Evolutionary conservation across 1,140 invertebrate species (phyloP), one percentile per base, ranked within the genome.

Genomic region (Oncopodura yosiiana): DNA sequence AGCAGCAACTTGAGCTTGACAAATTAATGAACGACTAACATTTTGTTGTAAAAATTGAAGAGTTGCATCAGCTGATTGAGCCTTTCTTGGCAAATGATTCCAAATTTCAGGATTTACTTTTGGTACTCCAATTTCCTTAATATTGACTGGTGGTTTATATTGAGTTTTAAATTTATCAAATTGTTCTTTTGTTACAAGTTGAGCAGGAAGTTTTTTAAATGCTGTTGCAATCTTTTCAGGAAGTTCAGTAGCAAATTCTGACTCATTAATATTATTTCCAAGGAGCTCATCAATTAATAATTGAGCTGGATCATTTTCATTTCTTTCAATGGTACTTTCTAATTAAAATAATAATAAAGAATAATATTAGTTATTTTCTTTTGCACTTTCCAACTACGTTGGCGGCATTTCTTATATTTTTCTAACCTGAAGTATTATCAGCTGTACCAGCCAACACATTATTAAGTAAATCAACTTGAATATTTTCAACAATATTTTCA

Each of bases 41-140:
- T 16, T n/a, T 37, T 50, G 38, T 37, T 53, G 24, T 1, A 54
- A 1, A 27, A 23, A 39, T 29, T 54, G 57, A 0, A 34, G 23
- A 4, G 14, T 27, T 0, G 32, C 29, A 37, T 59, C 57, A 2
- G 12, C n/a, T 5, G 45, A 5, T 24, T 36, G 24, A 27, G 32
- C 45, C 23, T 23, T 27, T n/a, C 34, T 2, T 12, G 44, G 38
- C 2, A 59, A 18, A n/a, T 36, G 27, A n/a, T 12, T 26, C 57
- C 51, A 59, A 23, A 59, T 46, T 18, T 29, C 37, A 3, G 45
- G 32, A 39, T 59, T 59, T 4, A 59, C 37, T 16, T 45, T 36
- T 29, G 57, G 57, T 1, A 38, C 42, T 12, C 12, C 14, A 3
- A 59, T 19, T 4, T 5, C 12, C 14, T 54, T 53, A 1, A 18